Base-by-base conservation (phyloP, 2,797 vertebrate genomes). In the Falco berigora region DNA sequence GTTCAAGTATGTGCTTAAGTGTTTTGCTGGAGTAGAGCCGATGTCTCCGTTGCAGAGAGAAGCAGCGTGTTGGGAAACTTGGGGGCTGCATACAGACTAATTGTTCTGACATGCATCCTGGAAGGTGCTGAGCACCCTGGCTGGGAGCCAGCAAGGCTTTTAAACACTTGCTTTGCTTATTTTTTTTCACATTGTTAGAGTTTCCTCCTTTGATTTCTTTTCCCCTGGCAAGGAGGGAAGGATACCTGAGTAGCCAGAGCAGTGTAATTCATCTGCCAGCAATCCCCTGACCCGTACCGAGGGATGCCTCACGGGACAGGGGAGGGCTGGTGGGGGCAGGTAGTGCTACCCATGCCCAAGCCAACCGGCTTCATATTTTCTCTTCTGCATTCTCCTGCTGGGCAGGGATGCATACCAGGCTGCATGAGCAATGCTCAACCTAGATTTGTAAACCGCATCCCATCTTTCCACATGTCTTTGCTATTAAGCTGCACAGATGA, bases 61-160 rank as follows among this genome's bases (percentile, higher is more conserved):
- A 88, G 78, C 40, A 10, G 75, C 6, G 17, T 32, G 25, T 55
- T 36, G 47, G 47, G 86, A 59, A 87, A 36, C 71, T 44, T 3
- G 0, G 36, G 47, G 93, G 27, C 87, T 72, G 73, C 25, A 20
- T 20, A 25, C 30, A 42, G 56, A 14, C 49, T 86, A 9, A 77
- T 53, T 80, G 78, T 87, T 71, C 75, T 61, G 78, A 56, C 67
- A 55, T 53, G 25, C 34, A 13, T 15, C 72, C 75, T 88, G 75
- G 25, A 85, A 90, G 91, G 92, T 91, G 93, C 92, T 90, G 85
- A 84, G 92, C 53, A 36, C 64, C 32, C 49, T 86, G 94, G 88
- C 76, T 86, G 76, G 52, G 68, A 90, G 81, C 90, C 95, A 95
- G 56, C 49, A 47, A 88, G 49, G 72, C 94, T 96, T 95, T 97